Evolutionary conservation across 2,888 invertebrate genomes (phyloP), one percentile per base, ranked within the genome.

Genomic region (Ceriagrion tenellum): DNA sequence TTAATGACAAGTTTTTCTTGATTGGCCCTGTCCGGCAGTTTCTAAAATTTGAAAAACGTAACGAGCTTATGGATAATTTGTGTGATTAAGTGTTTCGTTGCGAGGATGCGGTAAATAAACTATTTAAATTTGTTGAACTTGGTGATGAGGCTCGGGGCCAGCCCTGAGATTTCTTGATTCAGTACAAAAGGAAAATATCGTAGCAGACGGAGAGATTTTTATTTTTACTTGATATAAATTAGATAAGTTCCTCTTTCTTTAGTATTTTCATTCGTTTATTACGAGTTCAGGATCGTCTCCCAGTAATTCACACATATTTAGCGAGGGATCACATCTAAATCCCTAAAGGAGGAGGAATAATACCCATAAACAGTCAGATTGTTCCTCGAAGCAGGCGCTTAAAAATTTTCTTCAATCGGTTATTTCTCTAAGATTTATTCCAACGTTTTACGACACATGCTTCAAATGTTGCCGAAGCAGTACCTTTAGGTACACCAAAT

Each of bases 221-320:
- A 89, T 89, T 89, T 89, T 89, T 47, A 89, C 20, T 89, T 89
- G 89, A n/a, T 89, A 35, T 89, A 12, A 89, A 55, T 89, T 89
- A 89, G 89, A 55, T 26, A 13, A 35, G 89, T 89, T 89, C 55
- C 89, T 89, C 55, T 16, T 89, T 26, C 12, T 89, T 55, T 55
- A 55, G 89, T 89, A 89, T 89, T 89, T 89, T 89, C 89, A 89
- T 89, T 89, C n/a, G 26, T 89, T 89, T 23, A 55, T 89, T 89
- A 55, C 89, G n/a, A 47, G 89, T 89, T 89, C 89, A 55, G 89
- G 47, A 47, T 55, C 26, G 55, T 55, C 26, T n/a, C 20, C 10
- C 8, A 26, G 89, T n/a, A 55, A n/a, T 55, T 26, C 47, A 88
- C n/a, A n/a, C 55, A 47, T 10, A 26, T n/a, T 26, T 55, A 13